Evolutionary conservation across 2,113 vertebrate species (phyloP).

Genomic region (Forbesichthys agassizii): DNA sequence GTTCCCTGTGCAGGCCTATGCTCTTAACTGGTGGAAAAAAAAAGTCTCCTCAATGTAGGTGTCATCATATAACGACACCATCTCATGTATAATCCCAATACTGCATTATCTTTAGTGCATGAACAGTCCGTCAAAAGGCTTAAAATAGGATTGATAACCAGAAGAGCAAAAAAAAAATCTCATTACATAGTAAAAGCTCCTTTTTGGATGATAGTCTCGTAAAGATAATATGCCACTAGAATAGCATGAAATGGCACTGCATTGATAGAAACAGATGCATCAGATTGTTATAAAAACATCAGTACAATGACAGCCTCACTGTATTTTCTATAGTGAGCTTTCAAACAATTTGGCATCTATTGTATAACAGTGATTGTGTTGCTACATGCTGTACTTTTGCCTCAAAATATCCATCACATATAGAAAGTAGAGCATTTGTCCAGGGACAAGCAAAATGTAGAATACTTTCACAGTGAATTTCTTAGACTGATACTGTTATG

Average conservation of each 20-base stretch:
- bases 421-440: slow-evolving; percentile 46
- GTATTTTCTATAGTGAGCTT: slow-evolving; percentile 16
- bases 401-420: no score
- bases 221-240: slow-evolving; percentile 61
- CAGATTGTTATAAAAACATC: background rate
- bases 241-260: slow-evolving; percentile 32
- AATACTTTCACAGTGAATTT: slow-evolving; percentile 69
- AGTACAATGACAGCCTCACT: background rate
- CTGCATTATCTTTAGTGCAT: slow-evolving; percentile 65
- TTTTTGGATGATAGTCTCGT: slow-evolving; percentile 58
- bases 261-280: slow-evolving; percentile 44
- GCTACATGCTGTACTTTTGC: no score
- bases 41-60: no score
- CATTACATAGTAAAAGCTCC: slow-evolving; percentile 65
- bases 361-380: slow-evolving; percentile 1
- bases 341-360: background rate
- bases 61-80: background rate
- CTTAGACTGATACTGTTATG: slow-evolving; percentile 49
- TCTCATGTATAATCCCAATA: slow-evolving; percentile 64
- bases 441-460: slow-evolving; percentile 48
- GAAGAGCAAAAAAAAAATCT: slow-evolving; percentile 55
- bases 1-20: no score
- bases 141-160: slow-evolving; percentile 41
- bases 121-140: slow-evolving; percentile 62
- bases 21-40: no score